Percentiles rank a stretch among this genome's conserved stretches.
Conservation (phyloP, 2,113 vertebrate species). For the Pholis gunnellus region DNA sequence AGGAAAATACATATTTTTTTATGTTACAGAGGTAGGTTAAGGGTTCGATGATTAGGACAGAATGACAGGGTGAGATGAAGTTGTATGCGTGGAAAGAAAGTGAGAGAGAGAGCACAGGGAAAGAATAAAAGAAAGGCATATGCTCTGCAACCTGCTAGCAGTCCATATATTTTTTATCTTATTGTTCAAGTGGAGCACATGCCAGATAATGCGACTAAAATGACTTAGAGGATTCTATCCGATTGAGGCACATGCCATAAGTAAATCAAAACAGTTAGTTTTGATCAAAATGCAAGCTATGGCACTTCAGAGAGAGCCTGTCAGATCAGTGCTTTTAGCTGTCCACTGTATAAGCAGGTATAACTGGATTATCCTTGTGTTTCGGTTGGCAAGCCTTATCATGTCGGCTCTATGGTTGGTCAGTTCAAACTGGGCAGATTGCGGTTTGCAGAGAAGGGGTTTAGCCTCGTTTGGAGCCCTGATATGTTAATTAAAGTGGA, state of each 20-base stretch:
- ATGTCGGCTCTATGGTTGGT: slow-evolving; percentile 68
- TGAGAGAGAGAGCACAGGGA: slow-evolving; percentile 34
- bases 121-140: slow-evolving; percentile 24
- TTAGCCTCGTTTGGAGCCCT: slow-evolving; percentile 79
- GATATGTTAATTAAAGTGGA: slow-evolving; percentile 85
- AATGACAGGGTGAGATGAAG: slow-evolving; percentile 31
- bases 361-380: slow-evolving; percentile 81
- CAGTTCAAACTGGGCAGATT: slow-evolving; percentile 80
- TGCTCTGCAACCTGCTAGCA: slow-evolving; percentile 28
- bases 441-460: slow-evolving; percentile 73
- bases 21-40: slow-evolving; percentile 3
- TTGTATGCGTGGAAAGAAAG: slow-evolving; percentile 32
- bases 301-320: slow-evolving; percentile 52
- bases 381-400: slow-evolving; percentile 74
- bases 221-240: slow-evolving; percentile 43
- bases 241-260: slow-evolving; percentile 49
- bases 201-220: slow-evolving; percentile 38
- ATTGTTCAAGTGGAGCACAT: slow-evolving; percentile 45
- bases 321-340: slow-evolving; percentile 70
- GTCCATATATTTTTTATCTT: slow-evolving; percentile 47
- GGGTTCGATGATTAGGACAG: slow-evolving; percentile 29
- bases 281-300: slow-evolving; percentile 60
- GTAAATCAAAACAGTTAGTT: slow-evolving; percentile 63
- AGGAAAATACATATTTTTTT: slow-evolving; percentile 45
- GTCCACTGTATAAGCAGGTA: slow-evolving; percentile 73